A percentile compares a stretch with the other conserved stretches of the same genome.
These are phyloP conservation scores for Phrixothrix hirtus DNA, from an alignment of 2,888 invertebrate species.

Conservation along the genomic window DNA sequence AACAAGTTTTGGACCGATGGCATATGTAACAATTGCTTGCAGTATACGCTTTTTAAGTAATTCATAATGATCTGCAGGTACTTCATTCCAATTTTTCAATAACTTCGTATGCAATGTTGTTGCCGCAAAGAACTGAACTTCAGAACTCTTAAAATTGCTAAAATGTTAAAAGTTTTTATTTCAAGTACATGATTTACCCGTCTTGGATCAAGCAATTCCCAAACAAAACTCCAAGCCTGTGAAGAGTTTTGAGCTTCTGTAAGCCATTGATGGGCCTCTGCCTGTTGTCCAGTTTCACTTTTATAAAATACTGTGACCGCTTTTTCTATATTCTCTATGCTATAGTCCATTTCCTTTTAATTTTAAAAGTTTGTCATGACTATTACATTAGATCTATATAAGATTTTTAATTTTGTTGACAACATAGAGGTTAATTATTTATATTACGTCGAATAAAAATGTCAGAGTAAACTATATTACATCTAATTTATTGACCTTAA, in stretches of 20 bases:
- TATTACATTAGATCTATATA: background rate
- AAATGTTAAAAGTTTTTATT: background rate
- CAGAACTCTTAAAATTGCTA: conserved; percentile 68
- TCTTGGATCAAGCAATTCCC: conserved; percentile 81
- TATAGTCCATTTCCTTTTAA: conserved; percentile 61
- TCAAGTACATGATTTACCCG: conserved; percentile 77
- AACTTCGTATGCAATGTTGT: conserved; percentile 88
- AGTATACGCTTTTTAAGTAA: conserved; percentile 77
- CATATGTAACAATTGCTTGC: conserved; percentile 74
- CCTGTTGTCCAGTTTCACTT: conserved; percentile 66
- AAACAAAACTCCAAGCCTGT: conserved; percentile 91
- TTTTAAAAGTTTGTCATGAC: background rate
- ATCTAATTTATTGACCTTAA: no score
- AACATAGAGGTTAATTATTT: background rate
- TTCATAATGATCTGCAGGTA: conserved; percentile 78
- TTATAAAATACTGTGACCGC: conserved; percentile 71
- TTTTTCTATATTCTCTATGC: conserved; percentile 68
- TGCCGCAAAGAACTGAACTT: conserved; percentile 93
- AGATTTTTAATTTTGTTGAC: background rate
- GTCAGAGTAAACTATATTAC: no score
- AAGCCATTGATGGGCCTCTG: conserved; percentile 83
- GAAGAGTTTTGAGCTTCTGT: conserved; percentile 81
- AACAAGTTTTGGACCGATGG: conserved; percentile 82
- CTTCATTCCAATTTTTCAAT: conserved; percentile 83
- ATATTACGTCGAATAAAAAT: background rate